Evolutionary conservation across 2,888 invertebrate genomes (phyloP), one percentile per base, ranked within the genome.

Genomic region (Drosophila algonquin): DNA sequence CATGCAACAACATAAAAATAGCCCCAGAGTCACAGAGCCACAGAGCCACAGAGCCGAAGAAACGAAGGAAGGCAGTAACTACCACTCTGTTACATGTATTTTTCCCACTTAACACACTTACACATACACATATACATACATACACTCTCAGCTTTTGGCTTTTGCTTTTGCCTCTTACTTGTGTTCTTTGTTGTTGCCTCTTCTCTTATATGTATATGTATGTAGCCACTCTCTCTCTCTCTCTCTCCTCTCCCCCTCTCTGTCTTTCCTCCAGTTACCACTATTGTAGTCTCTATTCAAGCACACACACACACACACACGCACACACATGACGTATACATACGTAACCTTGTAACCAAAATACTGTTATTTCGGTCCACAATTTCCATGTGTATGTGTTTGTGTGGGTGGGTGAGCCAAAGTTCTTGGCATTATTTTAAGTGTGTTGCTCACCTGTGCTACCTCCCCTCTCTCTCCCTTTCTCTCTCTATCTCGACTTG

Each of bases 291-390:
- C 72, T 81, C 76, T 61, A 50, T 64, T 44, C 51, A 65, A 47
- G 64, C 30, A 68, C 58, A 51, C 64, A 71, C 54, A 55, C n/a
- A n/a, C n/a, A n/a, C 54, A 63, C 55, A 62, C 51, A 62, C 57
- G 73, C 60, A 70, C 45, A 72, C 4, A 32, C 32, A 32, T 24
- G 24, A 24, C 24, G 24, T 24, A 24, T 24, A 21, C 55, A 72
- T 71, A 87, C 89, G 87, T 86, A 86, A 89, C 86, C 86, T 86
- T 86, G 86, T 86, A 86, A 89, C 86, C 80, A 89, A 86, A 86
- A 85, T 87, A 82, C 82, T 89, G 82, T 85, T 85, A 89, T 86
- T 84, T 84, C 84, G 89, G 83, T 89, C 79, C 75, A 72, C 80
- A 35, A 82, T 80, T 74, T 76, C 58, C 62, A 63, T 56, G 68